Evolutionary conservation across 1,140 invertebrate genomes (phyloP).

Genomic region (Metopolophium dirhodum): DNA sequence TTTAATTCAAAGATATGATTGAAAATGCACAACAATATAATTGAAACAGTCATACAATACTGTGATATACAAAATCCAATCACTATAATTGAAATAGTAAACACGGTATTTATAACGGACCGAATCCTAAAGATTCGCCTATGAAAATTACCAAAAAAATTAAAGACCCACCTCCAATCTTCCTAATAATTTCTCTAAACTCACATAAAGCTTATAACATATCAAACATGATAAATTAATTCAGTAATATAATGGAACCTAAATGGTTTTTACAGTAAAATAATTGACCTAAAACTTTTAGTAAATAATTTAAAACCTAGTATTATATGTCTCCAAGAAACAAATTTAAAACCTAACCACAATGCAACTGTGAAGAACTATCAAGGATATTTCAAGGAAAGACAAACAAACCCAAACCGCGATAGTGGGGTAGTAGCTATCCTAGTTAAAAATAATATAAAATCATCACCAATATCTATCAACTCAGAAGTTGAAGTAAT

Average conservation of each 20-base stretch:
- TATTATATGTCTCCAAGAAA: neutral
- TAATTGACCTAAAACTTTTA: neutral
- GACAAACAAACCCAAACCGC: neutral
- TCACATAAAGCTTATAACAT: too few species aligned
- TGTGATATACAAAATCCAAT: neutral
- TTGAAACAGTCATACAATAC: neutral
- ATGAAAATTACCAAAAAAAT: neutral
- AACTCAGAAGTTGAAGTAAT: too few species aligned
- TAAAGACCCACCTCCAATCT: neutral
- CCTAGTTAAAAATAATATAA: neutral
- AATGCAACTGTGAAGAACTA: neutral
- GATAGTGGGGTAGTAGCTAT: neutral
- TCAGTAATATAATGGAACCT: slow-evolving; percentile 9
- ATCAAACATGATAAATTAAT: neutral
- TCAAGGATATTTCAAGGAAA: neutral
- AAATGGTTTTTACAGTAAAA: neutral
- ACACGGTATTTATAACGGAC: neutral
- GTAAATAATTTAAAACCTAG: neutral
- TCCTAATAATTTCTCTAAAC: neutral
- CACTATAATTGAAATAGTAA: neutral
- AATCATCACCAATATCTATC: neutral
- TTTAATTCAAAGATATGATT: slow-evolving; percentile 12
- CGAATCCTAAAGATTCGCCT: neutral
- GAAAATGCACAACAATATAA: neutral
- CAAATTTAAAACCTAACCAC: neutral